Conservation (phyloP, 1,140 invertebrate species). For the Lepeophtheirus salmonis region DNA sequence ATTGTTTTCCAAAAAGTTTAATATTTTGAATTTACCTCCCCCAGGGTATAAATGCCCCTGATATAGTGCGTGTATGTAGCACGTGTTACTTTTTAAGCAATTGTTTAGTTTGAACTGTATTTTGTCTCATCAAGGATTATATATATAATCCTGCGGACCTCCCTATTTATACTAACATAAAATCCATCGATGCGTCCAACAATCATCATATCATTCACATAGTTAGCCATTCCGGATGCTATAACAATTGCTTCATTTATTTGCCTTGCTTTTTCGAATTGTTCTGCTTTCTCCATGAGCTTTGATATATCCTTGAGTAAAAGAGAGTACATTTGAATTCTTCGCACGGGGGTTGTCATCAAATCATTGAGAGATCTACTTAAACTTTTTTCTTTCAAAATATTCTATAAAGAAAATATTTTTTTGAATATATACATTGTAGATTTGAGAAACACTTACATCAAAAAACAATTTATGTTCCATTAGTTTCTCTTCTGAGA, state of each 20-base stretch:
- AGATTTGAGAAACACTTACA: no score
- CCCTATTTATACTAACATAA: constrained; percentile 4
- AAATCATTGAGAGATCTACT: not conserved
- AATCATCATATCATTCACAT: constrained; percentile 13
- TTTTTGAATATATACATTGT: no score
- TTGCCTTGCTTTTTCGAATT: not conserved
- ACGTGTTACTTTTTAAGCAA: no score
- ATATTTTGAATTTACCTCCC: no score
- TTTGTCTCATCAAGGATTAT: no score
- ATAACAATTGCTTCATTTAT: not conserved
- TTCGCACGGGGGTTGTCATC: constrained; percentile 2
- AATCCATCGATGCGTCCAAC: constrained; percentile 5
- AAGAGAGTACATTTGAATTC: not conserved
- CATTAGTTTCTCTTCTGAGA: constrained; percentile 1
- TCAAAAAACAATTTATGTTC: constrained; percentile 6
- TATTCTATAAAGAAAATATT: no score
- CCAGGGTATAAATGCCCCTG: no score
- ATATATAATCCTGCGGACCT: no score
- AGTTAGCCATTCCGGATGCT: constrained; percentile 1
- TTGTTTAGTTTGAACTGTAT: no score
- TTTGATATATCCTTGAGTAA: not conserved
- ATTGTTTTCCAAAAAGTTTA: no score
- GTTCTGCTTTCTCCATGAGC: not conserved
- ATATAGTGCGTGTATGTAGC: no score
- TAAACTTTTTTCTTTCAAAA: not conserved